Percentiles rank a stretch among this genome's conserved stretches.
These are phyloP conservation scores for Scaptomyza flava DNA, from an alignment of 2,888 invertebrate species.

Conservation along the genomic window DNA sequence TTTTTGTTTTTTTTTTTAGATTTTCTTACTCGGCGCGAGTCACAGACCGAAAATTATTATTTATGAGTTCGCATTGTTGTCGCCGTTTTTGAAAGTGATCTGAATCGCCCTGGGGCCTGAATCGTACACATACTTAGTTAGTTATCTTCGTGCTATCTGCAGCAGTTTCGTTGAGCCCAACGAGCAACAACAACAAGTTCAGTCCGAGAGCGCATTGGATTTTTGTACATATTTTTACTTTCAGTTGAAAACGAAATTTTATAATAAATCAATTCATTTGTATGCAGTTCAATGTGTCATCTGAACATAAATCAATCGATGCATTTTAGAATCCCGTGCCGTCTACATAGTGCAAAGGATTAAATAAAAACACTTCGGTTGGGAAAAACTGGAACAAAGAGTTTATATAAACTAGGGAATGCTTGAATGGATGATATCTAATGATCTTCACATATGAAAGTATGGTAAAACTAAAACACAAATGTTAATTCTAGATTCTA, in stretches of 20 bases:
- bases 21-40: constrained; percentile 50
- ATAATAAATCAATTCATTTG: constrained; percentile 74
- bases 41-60: constrained; percentile 70
- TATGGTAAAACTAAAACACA: too few relatives aligned
- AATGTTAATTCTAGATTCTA: too few relatives aligned
- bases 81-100: constrained; percentile 68
- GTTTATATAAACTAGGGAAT: neutral
- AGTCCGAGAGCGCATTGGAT: constrained; percentile 35
- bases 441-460: too few relatives aligned
- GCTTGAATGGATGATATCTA: too few relatives aligned
- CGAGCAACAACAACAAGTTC: constrained; percentile 8
- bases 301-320: constrained; percentile 61
- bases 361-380: constrained; percentile 14
- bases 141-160: constrained; percentile 36
- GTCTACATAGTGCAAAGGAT: constrained; percentile 53
- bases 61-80: constrained; percentile 80
- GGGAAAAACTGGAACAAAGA: constrained; percentile 11
- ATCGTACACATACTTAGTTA: constrained; percentile 34
- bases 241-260: constrained; percentile 66
- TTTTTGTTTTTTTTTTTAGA: constrained; percentile 27
- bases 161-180: constrained; percentile 13
- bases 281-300: constrained; percentile 61
- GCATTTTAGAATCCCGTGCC: constrained; percentile 41
- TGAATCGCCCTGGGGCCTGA: constrained; percentile 51
- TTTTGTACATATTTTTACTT: constrained; percentile 73